Base-by-base conservation (phyloP, 1,140 invertebrate species). In the Halesus radiatus region DNA sequence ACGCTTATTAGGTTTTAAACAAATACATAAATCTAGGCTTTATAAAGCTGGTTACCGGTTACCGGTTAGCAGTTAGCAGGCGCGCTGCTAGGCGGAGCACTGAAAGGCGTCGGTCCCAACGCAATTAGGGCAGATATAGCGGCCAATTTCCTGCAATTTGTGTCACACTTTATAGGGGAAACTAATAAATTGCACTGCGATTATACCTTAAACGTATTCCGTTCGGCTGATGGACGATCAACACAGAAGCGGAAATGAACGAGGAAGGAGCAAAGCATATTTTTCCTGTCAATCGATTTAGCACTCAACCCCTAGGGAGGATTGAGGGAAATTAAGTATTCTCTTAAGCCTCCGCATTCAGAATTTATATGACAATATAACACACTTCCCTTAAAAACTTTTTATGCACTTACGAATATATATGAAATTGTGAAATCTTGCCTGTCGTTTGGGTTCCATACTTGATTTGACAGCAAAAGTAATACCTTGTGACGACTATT, bases 111-210 rank as follows among this genome's bases (percentile, higher is more conserved):
- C 76, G 32, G 50, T 56, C n/a, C 45, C 32, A 72, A 56, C 66
- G 80, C 80, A 77, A 81, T 81, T 81, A 81, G 80, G 32, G 23
- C 32, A 62, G 75, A 81, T 78, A 68, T 64, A 81, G 60, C 52
- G 79, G 45, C 73, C 79, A 81, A 81, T 81, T 78, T 81, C 80
- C 80, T 76, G 80, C 80, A 81, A 81, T 81, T 81, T 81, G 80
- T 78, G 80, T 81, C 80, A 74, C 74, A 73, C 66, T 81, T 78
- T 73, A 76, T 70, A 58, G 73, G 62, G 50, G 66, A 72, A 81
- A 72, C 64, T 60, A 81, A 77, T 77, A 81, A 81, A 77, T 81
- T 52, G 68, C 73, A 62, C 60, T 45, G 37, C 73, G 70, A 76
- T 76, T 76, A 75, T 74, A 37, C 52, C 62, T 58, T 53, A 60